Evolutionary conservation across 2,113 vertebrate species (phyloP).

Genomic region (Strigops habroptila): DNA sequence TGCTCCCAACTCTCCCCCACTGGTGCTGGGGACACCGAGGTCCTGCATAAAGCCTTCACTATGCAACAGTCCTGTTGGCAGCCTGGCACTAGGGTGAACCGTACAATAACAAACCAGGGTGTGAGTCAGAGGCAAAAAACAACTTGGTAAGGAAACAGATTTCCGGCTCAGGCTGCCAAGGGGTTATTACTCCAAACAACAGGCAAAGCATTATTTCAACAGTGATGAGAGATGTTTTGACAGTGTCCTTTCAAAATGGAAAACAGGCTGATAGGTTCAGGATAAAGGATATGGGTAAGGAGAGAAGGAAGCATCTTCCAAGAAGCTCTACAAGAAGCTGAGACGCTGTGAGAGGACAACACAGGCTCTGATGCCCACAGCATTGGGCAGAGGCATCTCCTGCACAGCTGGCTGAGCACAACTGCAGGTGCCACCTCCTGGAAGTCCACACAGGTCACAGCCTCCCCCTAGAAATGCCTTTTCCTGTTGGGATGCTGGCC

Average conservation of each 20-base stretch:
- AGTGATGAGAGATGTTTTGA: slow-evolving; percentile 62
- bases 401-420: not conserved
- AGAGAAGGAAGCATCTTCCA: not conserved
- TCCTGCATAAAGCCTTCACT: slow-evolving; percentile 6
- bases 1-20: not conserved
- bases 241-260: slow-evolving; percentile 54
- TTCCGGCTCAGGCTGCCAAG: slow-evolving; percentile 63
- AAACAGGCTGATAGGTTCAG: slow-evolving; percentile 38
- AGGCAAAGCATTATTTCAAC: slow-evolving; percentile 62
- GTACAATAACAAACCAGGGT: slow-evolving; percentile 58
- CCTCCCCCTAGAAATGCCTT: not conserved
- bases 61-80: not conserved
- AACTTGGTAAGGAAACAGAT: slow-evolving; percentile 62
- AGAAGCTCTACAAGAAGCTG: not conserved
- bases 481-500: not conserved
- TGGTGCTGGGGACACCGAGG: not conserved
- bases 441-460: not conserved
- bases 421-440: slow-evolving; percentile 42
- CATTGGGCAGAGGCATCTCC: not conserved
- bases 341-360: not conserved
- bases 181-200: slow-evolving; percentile 64
- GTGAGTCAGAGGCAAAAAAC: slow-evolving; percentile 64
- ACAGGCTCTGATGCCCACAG: not conserved
- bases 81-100: slow-evolving; percentile 53
- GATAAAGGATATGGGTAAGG: not conserved